Percentiles rank a stretch among this genome's conserved stretches.
Conservation (phyloP, 2,113 vertebrate species). For the Cepphus grylle region DNA sequence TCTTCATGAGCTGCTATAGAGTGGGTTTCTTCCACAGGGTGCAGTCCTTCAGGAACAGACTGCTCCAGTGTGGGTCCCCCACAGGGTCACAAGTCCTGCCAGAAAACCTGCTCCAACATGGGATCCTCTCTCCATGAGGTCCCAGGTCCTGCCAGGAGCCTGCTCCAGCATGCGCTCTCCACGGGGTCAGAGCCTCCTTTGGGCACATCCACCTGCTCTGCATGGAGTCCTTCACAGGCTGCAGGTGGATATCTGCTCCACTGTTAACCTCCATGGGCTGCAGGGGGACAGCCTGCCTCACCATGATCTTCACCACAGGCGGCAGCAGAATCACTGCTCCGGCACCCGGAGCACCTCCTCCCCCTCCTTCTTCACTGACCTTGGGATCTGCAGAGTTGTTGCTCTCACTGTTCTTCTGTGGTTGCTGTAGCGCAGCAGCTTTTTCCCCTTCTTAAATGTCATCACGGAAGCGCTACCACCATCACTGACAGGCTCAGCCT, state of each 20-base stretch:
- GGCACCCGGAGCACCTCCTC: not conserved
- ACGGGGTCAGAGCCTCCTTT: not conserved
- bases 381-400: not conserved
- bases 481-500: not conserved
- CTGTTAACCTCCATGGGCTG: not conserved
- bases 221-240: not conserved
- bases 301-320: rapidly evolving
- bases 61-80: not conserved
- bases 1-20: not conserved
- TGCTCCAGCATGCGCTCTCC: rapidly evolving
- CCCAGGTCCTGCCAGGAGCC: not conserved
- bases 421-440: not conserved
- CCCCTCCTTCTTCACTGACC: not conserved
- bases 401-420: not conserved
- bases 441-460: not conserved
- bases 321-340: not conserved
- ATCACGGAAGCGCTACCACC: not conserved
- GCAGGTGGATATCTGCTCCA: not conserved
- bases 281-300: not conserved
- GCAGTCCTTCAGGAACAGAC: not conserved
- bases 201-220: not conserved
- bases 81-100: not conserved
- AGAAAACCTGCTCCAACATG: not conserved
- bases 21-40: not conserved
- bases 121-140: not conserved